Percentiles rank a stretch among this genome's conserved stretches.
Evolutionary conservation across 2,113 vertebrate genomes (phyloP).

Genomic region (Macquaria ambigua): DNA sequence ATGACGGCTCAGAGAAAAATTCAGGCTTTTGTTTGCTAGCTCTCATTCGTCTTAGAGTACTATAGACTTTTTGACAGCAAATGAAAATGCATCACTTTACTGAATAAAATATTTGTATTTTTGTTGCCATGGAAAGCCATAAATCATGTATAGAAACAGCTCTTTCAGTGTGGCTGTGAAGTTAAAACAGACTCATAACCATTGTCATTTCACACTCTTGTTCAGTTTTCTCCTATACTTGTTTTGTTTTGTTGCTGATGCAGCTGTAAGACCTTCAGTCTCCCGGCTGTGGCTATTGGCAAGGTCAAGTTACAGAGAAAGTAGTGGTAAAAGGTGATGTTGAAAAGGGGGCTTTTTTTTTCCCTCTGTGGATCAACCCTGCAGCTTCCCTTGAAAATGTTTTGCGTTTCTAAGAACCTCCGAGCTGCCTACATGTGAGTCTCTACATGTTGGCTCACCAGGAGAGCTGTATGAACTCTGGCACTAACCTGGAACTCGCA

Average conservation of each 20-base stretch:
- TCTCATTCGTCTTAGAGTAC: not conserved
- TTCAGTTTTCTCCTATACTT: conserved; percentile 1
- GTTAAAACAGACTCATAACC: not conserved
- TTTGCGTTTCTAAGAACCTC: conserved; percentile 72
- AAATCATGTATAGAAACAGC: not conserved
- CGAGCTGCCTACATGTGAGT: conserved; percentile 59
- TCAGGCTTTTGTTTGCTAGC: not conserved
- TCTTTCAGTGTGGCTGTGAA: not conserved
- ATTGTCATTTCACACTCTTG: not conserved
- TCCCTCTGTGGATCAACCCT: conserved; percentile 39
- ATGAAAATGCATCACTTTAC: not conserved
- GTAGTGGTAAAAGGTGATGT: conserved; percentile 45
- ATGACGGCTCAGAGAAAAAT: not conserved
- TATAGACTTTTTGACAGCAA: not conserved
- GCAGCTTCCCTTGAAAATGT: conserved; percentile 66
- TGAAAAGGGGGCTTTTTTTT: conserved; percentile 22
- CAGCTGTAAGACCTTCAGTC: conserved; percentile 39
- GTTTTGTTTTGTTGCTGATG: conserved; percentile 40
- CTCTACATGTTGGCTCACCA: conserved; percentile 64
- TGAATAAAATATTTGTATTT: not conserved
- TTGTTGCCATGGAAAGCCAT: not conserved
- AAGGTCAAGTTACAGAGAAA: conserved; percentile 55
- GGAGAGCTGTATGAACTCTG: conserved; percentile 74
- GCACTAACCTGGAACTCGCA: conserved; percentile 71
- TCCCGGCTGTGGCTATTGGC: conserved; percentile 35